Conservation (phyloP, 2,888 invertebrate species). For the Sphaerophoria taeniata region DNA sequence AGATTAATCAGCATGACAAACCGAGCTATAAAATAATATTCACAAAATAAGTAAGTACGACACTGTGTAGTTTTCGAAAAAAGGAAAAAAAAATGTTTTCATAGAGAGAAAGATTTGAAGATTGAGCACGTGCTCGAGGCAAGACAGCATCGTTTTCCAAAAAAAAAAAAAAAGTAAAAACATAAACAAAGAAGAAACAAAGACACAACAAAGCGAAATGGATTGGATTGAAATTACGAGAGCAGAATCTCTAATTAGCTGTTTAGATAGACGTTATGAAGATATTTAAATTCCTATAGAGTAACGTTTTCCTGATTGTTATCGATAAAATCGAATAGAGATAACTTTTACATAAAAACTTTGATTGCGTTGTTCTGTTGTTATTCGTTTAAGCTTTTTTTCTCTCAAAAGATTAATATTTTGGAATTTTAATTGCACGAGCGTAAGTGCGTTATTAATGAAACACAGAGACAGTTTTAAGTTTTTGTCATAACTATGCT, state of each 20-base stretch:
- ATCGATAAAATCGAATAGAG: conserved; percentile 43
- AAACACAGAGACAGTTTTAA: too few species aligned
- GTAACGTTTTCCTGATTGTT: conserved; percentile 39
- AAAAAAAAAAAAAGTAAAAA: conserved; percentile 33
- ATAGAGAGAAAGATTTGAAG: conserved; percentile 38
- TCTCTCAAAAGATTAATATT: not conserved
- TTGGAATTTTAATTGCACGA: too few species aligned
- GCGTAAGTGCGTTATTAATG: too few species aligned
- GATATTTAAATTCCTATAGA: conserved; percentile 53
- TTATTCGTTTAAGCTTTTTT: not conserved
- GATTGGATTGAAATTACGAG: conserved; percentile 54
- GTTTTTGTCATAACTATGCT: too few species aligned
- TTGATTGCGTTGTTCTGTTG: conserved; percentile 1
- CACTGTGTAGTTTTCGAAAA: not conserved
- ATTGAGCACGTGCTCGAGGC: conserved; percentile 61
- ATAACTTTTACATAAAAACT: conserved; percentile 49
- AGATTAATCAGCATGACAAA: too few species aligned
- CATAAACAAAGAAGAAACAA: conserved; percentile 22
- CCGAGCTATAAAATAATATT: not conserved
- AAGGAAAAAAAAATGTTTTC: too few species aligned
- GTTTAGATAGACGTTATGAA: conserved; percentile 16
- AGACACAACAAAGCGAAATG: conserved; percentile 1
- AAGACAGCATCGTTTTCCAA: conserved; percentile 40
- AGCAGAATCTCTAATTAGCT: conserved; percentile 57
- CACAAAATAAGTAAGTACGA: not conserved